These are phyloP conservation scores for Diaphora mendica DNA, from an alignment of 2,888 invertebrate species.

Conservation along the genomic window DNA sequence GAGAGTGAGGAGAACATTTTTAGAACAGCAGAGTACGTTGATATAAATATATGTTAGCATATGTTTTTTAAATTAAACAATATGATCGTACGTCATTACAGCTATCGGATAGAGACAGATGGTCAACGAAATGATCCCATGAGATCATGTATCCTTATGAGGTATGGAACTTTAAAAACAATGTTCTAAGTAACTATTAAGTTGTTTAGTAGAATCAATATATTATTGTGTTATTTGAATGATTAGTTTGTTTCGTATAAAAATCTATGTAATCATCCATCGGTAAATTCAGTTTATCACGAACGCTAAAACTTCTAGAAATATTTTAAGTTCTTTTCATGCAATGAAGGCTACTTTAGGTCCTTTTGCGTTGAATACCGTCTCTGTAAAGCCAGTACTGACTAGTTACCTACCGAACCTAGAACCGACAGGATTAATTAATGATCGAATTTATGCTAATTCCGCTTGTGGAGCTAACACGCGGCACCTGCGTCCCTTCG, in stretches of 20 bases:
- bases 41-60: no score
- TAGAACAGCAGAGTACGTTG: not conserved
- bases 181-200: not conserved
- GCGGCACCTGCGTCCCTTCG: conserved; percentile 41
- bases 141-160: not conserved
- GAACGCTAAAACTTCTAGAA: not conserved
- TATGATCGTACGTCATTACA: no score
- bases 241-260: not conserved
- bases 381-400: not conserved
- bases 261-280: not conserved
- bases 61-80: no score
- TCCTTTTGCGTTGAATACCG: not conserved
- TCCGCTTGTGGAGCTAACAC: conserved; percentile 26
- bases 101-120: not conserved
- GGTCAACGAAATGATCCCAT: not conserved
- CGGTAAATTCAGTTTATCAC: not conserved
- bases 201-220: no score
- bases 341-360: not conserved
- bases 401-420: not conserved
- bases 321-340: not conserved
- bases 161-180: not conserved
- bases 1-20: not conserved
- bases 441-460: conserved; percentile 37
- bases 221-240: not conserved
- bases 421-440: conserved; percentile 29